These are phyloP conservation scores for Arctia plantaginis DNA, from an alignment of 2,888 invertebrate genomes.

Conservation along the genomic window DNA sequence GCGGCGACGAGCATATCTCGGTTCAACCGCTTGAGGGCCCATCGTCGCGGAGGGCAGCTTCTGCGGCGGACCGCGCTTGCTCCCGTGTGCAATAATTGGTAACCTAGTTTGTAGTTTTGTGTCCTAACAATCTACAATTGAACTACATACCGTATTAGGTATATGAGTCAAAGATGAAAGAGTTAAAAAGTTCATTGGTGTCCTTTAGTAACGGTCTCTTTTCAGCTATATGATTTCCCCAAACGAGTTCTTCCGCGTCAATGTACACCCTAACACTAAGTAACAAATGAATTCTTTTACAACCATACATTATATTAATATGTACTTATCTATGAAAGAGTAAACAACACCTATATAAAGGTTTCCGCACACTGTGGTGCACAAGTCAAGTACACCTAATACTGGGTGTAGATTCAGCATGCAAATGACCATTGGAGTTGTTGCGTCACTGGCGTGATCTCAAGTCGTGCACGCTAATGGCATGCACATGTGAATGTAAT, in stretches of 20 bases:
- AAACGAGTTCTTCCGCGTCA: background rate
- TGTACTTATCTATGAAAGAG: background rate
- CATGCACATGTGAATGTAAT: slow-evolving; percentile 2
- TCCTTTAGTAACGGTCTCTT: background rate
- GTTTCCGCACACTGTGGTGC: too few relatives aligned
- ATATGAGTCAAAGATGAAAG: too few relatives aligned
- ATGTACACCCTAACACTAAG: background rate
- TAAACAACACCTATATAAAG: background rate
- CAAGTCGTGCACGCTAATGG: background rate
- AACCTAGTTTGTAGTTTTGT: too few relatives aligned
- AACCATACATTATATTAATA: too few relatives aligned
- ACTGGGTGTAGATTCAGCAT: background rate
- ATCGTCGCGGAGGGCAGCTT: too few relatives aligned
- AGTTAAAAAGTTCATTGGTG: too few relatives aligned
- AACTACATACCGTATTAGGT: background rate
- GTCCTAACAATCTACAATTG: background rate
- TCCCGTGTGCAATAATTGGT: too few relatives aligned
- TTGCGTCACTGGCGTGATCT: background rate
- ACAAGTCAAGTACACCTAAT: background rate
- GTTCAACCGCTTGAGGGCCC: too few relatives aligned
- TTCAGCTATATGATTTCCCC: background rate
- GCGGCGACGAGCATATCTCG: too few relatives aligned
- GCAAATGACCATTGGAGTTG: background rate
- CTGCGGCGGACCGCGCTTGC: too few relatives aligned
- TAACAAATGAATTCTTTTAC: background rate